A percentile compares a stretch with the other conserved stretches of the same genome.
Evolutionary conservation across 2,113 vertebrate genomes (phyloP).

Genomic region (Gopherus evgoodei): DNA sequence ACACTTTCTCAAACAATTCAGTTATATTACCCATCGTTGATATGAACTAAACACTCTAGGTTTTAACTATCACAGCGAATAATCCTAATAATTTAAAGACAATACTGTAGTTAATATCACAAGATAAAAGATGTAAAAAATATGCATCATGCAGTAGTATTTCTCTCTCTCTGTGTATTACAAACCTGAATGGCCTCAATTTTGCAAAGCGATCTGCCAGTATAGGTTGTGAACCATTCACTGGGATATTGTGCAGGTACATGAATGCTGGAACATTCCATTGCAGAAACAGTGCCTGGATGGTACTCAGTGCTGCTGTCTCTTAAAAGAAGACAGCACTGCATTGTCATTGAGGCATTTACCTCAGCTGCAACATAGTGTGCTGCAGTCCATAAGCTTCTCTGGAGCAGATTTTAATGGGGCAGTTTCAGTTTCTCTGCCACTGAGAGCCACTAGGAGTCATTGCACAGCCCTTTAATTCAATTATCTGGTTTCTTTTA

Average conservation of each 20-base stretch:
- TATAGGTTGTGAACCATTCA: fast-evolving
- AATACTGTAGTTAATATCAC: neutral
- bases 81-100: neutral
- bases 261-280: neutral
- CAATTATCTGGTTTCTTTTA: neutral
- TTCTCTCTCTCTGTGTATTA: neutral
- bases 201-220: neutral
- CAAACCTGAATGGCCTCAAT: neutral
- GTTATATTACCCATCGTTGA: neutral
- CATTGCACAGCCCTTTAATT: neutral
- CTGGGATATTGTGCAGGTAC: neutral
- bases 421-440: neutral
- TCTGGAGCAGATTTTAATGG: fast-evolving
- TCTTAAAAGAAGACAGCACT: neutral
- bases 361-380: fast-evolving
- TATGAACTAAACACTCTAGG: neutral
- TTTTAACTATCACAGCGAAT: neutral
- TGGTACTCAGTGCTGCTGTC: fast-evolving
- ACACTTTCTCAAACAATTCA: neutral
- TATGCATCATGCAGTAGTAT: neutral
- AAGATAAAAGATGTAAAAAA: neutral
- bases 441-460: neutral
- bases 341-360: fast-evolving
- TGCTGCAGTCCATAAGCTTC: fast-evolving
- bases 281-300: fast-evolving